Base-by-base conservation (phyloP, 2,797 vertebrate species). In the Microctenopoma lineatum region DNA sequence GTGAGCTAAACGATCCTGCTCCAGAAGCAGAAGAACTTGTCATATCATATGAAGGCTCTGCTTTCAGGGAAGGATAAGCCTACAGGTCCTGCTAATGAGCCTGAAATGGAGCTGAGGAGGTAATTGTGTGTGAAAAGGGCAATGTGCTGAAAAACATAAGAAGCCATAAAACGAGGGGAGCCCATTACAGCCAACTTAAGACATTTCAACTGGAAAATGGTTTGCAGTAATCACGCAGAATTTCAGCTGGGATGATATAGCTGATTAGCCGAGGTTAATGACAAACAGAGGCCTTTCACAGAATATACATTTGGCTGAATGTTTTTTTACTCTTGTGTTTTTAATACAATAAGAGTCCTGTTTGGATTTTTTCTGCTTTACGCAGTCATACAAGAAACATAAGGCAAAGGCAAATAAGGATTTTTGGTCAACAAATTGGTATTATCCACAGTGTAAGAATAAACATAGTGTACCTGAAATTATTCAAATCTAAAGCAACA, bases 101-200 rank as follows among this genome's bases (percentile, higher is more conserved):
- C 84, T 82, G 84, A 90, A 92, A 93, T 83, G 69, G 88, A 90
- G 83, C 84, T 73, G 88, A 87, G 83, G 80, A 87, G 84, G 85
- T 91, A 93, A 92, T 92, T 87, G 80, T 4, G 83, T 90, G 90
- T 91, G 89, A 89, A 88, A 89, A 87, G 82, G 76, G 77, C 80
- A 87, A 88, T 69, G 84, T 75, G 70, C 82, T 84, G 80, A 67
- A 70, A 68, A 89, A 81, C 76, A 88, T 85, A 86, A 87, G 85
- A 90, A 77, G 84, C 75, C 81, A 80, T 84, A 86, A 90, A 92
- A 91, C 72, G 66, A 86, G 75, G 90, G 83, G 88, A 89, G 80
- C 77, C 88, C 84, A 90, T 92, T 90, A 90, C 0, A 73, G 78
- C 62, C 69, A 85, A 84, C 86, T 66, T 71, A 84, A 83, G 85